These are phyloP conservation scores for Pseudorhombus dupliciocellatus DNA, from an alignment of 2,113 vertebrate species.

Conservation along the genomic window DNA sequence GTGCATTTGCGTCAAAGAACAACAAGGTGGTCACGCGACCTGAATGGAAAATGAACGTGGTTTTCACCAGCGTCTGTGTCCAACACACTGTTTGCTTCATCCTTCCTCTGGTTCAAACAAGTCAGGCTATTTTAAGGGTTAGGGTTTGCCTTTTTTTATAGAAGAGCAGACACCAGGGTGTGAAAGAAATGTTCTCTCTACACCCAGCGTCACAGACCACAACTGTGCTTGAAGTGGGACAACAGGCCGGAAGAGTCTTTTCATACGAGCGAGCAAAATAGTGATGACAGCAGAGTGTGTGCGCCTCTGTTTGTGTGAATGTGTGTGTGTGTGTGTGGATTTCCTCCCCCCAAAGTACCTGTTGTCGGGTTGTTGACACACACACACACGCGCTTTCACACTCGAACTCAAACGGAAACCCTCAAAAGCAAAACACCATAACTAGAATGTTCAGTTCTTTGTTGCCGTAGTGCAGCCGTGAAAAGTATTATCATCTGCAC, in stretches of 20 bases:
- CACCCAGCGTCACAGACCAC: conserved; percentile 78
- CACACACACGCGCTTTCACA: background rate
- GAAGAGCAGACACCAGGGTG: conserved; percentile 68
- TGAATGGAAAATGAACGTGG: conserved; percentile 78
- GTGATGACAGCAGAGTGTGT: conserved; percentile 67
- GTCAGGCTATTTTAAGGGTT: conserved; percentile 72
- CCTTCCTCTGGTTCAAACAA: conserved; percentile 80
- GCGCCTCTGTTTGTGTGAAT: conserved; percentile 29
- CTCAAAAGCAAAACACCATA: conserved; percentile 69
- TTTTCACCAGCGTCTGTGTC: conserved; percentile 76
- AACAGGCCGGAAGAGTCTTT: conserved; percentile 67
- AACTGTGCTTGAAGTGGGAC: conserved; percentile 77
- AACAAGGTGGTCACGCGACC: conserved; percentile 58
- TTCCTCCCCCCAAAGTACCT: conserved; percentile 48
- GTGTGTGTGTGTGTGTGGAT: conserved; percentile 36
- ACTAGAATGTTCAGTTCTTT: conserved; percentile 59
- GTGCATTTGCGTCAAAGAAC: conserved; percentile 42
- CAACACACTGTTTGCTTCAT: conserved; percentile 74
- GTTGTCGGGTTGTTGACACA: conserved; percentile 41
- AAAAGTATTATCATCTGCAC: conserved; percentile 34
- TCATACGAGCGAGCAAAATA: conserved; percentile 56
- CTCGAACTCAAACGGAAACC: conserved; percentile 57
- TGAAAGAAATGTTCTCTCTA: conserved; percentile 77
- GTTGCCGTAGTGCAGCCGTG: conserved; percentile 50
- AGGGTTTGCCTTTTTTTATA: conserved; percentile 77